Conservation (phyloP, 2,888 invertebrate species). For the Tipula lateralis region DNA sequence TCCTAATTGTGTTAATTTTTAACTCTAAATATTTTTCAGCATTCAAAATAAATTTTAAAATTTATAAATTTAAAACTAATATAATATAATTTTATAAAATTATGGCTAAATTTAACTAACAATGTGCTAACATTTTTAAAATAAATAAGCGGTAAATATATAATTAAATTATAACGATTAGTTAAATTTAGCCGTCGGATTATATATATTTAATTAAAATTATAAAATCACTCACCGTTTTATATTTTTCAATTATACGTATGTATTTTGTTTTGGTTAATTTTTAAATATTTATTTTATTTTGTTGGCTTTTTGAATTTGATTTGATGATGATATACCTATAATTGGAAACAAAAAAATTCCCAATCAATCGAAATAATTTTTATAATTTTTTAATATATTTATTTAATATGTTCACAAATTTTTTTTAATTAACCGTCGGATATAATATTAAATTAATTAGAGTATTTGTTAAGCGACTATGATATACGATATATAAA, state of each 20-base stretch:
- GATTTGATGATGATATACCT: constrained; percentile 26
- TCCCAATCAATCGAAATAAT: not conserved
- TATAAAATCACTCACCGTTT: not conserved
- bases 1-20: too few species aligned
- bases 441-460: not conserved
- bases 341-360: constrained; percentile 20
- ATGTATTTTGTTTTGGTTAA: not conserved
- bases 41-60: too few species aligned
- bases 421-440: not conserved
- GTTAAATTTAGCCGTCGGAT: not conserved
- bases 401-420: not conserved
- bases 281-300: not conserved
- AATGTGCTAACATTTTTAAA: not conserved
- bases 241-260: not conserved
- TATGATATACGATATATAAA: not conserved
- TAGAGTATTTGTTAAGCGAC: not conserved
- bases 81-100: not conserved
- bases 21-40: too few species aligned
- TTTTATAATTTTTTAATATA: not conserved
- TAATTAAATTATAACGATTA: not conserved
- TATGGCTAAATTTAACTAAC: not conserved
- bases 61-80: too few species aligned
- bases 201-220: not conserved
- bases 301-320: not conserved
- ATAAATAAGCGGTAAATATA: too few species aligned